phyloP scores from a whole-genome alignment of 1,140 invertebrate genomes.

The Chrysoperla carnea region DNA sequence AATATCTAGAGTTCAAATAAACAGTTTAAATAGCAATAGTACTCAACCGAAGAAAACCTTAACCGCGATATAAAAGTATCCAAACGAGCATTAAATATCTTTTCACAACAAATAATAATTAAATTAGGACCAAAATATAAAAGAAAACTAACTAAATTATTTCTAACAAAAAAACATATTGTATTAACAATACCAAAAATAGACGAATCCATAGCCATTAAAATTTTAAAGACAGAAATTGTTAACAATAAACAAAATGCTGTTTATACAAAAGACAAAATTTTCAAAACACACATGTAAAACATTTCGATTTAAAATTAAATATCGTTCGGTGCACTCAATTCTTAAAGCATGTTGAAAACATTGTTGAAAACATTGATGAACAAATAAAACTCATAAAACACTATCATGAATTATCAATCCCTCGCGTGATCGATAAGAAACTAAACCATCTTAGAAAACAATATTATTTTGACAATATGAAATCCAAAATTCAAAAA shows the following conservation, averaged over 20 bases:
- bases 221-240: no score
- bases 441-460: conserved; percentile 5
- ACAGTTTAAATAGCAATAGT: no score
- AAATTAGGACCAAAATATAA: no score
- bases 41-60: no score
- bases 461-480: neutral
- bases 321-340: neutral
- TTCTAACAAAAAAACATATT: no score
- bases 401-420: conserved; percentile 7
- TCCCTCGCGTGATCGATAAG: conserved; percentile 6
- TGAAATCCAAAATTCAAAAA: neutral
- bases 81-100: no score
- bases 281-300: neutral
- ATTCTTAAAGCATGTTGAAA: conserved; percentile 2
- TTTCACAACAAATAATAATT: no score
- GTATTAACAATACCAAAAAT: no score
- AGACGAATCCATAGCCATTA: neutral
- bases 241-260: neutral
- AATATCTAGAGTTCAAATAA: no score
- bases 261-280: no score
- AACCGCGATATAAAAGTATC: no score
- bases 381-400: conserved; percentile 6
- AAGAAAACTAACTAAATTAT: no score
- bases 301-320: neutral
- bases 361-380: conserved; percentile 2